These are phyloP conservation scores for Podiceps cristatus DNA, from an alignment of 2,113 vertebrate genomes.

Conservation along the genomic window DNA sequence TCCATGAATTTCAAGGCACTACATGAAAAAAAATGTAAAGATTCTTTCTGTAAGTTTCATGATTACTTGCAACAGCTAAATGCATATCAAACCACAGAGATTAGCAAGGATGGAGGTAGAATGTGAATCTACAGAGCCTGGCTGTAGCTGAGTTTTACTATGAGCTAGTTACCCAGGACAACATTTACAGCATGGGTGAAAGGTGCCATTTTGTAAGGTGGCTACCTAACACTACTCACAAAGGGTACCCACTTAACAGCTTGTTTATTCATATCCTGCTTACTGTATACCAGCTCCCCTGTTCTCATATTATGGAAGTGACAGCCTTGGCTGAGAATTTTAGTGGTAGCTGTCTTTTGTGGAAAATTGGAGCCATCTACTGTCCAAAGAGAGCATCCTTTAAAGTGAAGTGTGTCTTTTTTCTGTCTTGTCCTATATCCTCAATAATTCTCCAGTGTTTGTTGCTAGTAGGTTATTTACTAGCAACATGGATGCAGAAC, in stretches of 20 bases:
- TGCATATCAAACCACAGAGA: not conserved
- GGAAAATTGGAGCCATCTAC: constrained; percentile 76
- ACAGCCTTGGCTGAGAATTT: not conserved
- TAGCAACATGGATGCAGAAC: not conserved
- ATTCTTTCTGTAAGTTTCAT: not conserved
- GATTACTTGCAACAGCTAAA: not conserved
- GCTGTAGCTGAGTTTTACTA: not conserved
- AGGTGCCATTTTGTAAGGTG: not conserved
- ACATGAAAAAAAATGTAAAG: not conserved
- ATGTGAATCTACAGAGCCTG: not conserved
- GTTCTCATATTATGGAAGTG: not conserved
- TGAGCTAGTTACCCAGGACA: not conserved
- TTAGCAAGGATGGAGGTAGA: not conserved
- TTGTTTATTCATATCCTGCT: not conserved
- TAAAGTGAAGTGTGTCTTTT: not conserved
- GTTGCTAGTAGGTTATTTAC: not conserved
- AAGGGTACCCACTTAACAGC: not conserved
- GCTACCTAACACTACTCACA: not conserved
- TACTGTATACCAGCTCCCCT: not conserved
- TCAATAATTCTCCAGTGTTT: not conserved
- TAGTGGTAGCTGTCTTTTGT: constrained; percentile 1
- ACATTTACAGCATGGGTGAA: not conserved
- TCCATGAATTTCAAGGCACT: not conserved
- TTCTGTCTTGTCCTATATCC: not conserved
- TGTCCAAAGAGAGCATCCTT: constrained; percentile 44